phyloP scores from a whole-genome alignment of 1,140 invertebrate genomes.

The Melitaea cinxia region DNA sequence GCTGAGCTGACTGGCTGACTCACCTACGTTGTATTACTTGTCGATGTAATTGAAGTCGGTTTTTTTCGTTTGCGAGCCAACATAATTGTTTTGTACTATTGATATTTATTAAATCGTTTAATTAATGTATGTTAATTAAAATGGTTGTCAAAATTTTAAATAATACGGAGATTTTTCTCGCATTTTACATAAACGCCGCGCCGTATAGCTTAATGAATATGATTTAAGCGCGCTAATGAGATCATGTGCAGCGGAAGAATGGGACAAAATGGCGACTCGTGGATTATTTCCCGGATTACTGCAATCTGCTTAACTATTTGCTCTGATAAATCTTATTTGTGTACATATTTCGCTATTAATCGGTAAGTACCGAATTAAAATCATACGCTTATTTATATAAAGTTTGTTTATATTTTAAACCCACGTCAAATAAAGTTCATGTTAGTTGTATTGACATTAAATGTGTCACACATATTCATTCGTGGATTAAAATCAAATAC shows the following conservation, averaged over 20 bases:
- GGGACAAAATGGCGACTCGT: slow-evolving; percentile 6
- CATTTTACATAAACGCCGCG: background rate
- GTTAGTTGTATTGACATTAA: too few relatives aligned
- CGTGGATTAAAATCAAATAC: too few relatives aligned
- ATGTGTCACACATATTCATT: too few relatives aligned
- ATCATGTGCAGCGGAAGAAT: slow-evolving; percentile 11
- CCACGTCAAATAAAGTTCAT: too few relatives aligned
- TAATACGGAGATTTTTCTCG: background rate
- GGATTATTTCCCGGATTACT: slow-evolving; percentile 10
- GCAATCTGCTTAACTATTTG: slow-evolving; percentile 11
- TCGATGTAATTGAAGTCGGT: too few relatives aligned
- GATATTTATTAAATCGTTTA: too few relatives aligned
- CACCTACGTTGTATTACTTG: too few relatives aligned
- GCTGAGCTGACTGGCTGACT: too few relatives aligned
- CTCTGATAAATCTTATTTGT: slow-evolving; percentile 1
- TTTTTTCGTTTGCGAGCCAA: too few relatives aligned
- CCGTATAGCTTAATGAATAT: background rate
- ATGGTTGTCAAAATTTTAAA: background rate
- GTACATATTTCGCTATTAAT: background rate
- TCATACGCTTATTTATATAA: background rate
- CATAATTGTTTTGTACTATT: too few relatives aligned
- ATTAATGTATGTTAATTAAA: too few relatives aligned
- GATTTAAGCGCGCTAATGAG: slow-evolving; percentile 5
- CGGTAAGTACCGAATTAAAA: background rate
- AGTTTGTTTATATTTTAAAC: too few relatives aligned